Percentiles rank a stretch among this genome's conserved stretches.
These are phyloP conservation scores for Pituophis catenifer DNA, from an alignment of 2,113 vertebrate species.

Conservation along the genomic window DNA sequence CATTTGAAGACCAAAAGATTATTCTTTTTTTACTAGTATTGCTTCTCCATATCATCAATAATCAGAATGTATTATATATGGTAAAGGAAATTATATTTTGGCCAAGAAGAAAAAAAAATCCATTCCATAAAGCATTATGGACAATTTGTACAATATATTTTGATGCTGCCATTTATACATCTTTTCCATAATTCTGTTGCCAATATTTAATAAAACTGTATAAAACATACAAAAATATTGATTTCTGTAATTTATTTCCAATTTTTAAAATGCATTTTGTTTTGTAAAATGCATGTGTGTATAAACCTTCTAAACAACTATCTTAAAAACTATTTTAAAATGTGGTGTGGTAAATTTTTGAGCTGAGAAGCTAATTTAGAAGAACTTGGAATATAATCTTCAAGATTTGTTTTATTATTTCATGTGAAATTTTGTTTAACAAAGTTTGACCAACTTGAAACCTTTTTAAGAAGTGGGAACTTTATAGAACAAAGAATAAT, in stretches of 20 bases:
- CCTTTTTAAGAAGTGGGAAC: not conserved
- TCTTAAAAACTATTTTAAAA: not conserved
- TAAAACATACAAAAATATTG: not conserved
- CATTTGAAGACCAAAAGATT: not conserved
- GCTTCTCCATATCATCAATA: not conserved
- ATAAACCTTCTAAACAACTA: not conserved
- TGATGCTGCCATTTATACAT: not conserved
- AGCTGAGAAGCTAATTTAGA: not conserved
- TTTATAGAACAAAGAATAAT: not conserved
- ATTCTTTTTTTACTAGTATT: not conserved
- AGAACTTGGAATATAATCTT: no score
- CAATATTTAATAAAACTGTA: not conserved
- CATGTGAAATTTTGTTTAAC: constrained; percentile 38
- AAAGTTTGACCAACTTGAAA: constrained; percentile 35
- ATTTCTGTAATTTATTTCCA: not conserved
- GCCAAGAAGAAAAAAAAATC: not conserved
- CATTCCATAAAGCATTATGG: not conserved
- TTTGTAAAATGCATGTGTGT: not conserved
- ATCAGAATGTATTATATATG: not conserved
- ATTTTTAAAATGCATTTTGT: not conserved
- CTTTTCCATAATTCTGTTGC: not conserved
- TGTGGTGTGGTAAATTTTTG: not conserved
- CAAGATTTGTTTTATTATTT: constrained; percentile 3
- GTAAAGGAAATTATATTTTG: not conserved
- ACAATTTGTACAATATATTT: not conserved